Percentiles rank a stretch among this genome's conserved stretches.
These are phyloP conservation scores for Stomatorhinus ivindoensis DNA, from an alignment of 2,113 vertebrate genomes.

Conservation along the genomic window DNA sequence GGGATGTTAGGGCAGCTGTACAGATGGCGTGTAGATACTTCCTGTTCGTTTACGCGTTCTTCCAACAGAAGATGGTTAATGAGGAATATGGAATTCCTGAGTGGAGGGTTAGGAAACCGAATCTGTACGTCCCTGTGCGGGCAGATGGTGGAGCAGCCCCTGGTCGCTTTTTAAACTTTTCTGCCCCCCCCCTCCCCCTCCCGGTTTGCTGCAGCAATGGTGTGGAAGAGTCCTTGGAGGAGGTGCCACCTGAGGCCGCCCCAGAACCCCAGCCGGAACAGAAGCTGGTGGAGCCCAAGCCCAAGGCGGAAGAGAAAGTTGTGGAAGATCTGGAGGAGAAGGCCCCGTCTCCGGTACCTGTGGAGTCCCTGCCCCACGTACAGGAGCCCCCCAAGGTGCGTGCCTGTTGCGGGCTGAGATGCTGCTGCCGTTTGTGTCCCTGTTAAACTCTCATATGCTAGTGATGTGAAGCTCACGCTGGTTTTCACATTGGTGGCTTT, in stretches of 20 bases:
- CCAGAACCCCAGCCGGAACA: slow-evolving; percentile 31
- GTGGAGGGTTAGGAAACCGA: background rate
- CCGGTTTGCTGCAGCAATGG: slow-evolving; percentile 29
- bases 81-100: background rate
- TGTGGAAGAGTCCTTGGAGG: slow-evolving; percentile 39
- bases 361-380: slow-evolving; percentile 72
- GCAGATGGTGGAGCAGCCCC: background rate
- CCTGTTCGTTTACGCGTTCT: background rate
- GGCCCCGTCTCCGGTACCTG: slow-evolving; percentile 74
- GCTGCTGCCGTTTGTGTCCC: background rate
- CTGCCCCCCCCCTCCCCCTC: background rate
- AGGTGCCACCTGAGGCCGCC: slow-evolving; percentile 27
- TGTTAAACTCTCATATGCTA: background rate
- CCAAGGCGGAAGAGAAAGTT: slow-evolving; percentile 76
- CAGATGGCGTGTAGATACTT: background rate
- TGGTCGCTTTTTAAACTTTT: background rate
- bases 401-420: background rate
- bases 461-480: slow-evolving; percentile 22
- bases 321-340: slow-evolving; percentile 85
- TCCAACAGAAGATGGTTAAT: background rate
- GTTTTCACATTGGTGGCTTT: slow-evolving; percentile 62
- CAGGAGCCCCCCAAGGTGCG: slow-evolving; percentile 85
- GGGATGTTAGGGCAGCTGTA: background rate
- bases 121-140: background rate
- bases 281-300: slow-evolving; percentile 74